Evolutionary conservation across 1,140 invertebrate species (phyloP).

Genomic region (Radopholus similis): DNA sequence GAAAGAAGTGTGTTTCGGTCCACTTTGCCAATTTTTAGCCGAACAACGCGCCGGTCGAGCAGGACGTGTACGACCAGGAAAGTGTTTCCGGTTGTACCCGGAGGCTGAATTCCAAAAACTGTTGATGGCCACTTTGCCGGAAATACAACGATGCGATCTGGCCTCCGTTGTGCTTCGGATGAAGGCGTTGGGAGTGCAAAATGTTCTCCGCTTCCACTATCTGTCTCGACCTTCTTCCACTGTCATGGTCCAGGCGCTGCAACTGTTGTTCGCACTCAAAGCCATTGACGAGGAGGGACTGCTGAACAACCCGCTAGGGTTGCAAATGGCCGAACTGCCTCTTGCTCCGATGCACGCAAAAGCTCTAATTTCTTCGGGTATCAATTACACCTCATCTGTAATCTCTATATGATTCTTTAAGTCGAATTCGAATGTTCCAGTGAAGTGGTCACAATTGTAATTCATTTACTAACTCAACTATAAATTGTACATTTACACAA

Average conservation of each 20-base stretch:
- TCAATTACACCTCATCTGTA: slow-evolving; percentile 14
- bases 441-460: slow-evolving; percentile 78
- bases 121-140: slow-evolving; percentile 72
- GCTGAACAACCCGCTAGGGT: slow-evolving; percentile 76
- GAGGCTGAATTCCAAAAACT: slow-evolving; percentile 75
- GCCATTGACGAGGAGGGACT: slow-evolving; percentile 74
- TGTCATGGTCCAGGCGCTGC: slow-evolving; percentile 73
- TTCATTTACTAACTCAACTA: not conserved
- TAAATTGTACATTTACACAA: not conserved
- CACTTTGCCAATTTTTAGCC: slow-evolving; percentile 63
- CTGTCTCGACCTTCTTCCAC: slow-evolving; percentile 80
- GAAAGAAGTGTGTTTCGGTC: not conserved
- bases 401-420: slow-evolving; percentile 54
- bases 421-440: slow-evolving; percentile 77
- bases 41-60: slow-evolving; percentile 85
- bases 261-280: slow-evolving; percentile 79
- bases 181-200: slow-evolving; percentile 89
- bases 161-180: slow-evolving; percentile 80
- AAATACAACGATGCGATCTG: slow-evolving; percentile 85
- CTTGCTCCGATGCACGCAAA: slow-evolving; percentile 80
- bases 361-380: slow-evolving; percentile 73
- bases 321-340: slow-evolving; percentile 86
- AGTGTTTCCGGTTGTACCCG: slow-evolving; percentile 70
- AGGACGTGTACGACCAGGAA: slow-evolving; percentile 77
- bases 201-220: slow-evolving; percentile 71